These are phyloP conservation scores for Mnemiopsis leidyi DNA, from an alignment of 37 sponge, comb jelly and placozoan genomes.

Conservation along the genomic window DNA sequence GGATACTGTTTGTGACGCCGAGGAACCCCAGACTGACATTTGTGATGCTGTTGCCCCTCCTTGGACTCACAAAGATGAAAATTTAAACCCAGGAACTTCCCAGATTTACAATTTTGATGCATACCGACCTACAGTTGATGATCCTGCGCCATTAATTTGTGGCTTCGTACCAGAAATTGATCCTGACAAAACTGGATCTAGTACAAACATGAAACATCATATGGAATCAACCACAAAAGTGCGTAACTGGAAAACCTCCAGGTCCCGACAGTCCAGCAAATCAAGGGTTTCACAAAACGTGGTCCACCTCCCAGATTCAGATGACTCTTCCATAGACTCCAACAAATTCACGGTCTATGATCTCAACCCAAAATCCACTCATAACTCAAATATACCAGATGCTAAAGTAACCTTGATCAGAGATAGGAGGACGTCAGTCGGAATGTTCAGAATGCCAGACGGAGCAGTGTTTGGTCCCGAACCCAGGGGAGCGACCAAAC, in stretches of 20 bases:
- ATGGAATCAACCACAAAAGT: neutral
- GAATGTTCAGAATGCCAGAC: neutral
- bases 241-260: neutral
- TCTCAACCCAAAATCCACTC: neutral
- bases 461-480: neutral
- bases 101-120: neutral
- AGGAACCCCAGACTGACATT: neutral
- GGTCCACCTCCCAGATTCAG: neutral
- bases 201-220: too few species aligned
- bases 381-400: neutral
- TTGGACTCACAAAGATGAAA: neutral
- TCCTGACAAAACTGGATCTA: neutral
- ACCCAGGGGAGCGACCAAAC: neutral
- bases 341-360: neutral
- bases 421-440: neutral
- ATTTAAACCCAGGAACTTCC: neutral
- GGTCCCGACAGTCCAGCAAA: neutral
- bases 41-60: neutral
- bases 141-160: neutral
- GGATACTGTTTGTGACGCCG: neutral
- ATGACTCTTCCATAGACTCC: neutral
- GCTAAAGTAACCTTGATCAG: neutral
- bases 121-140: neutral
- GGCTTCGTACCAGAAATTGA: neutral
- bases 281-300: neutral